Evolutionary conservation across 2,797 vertebrate genomes (phyloP).

Genomic region (Brachyalestes nurse): DNA sequence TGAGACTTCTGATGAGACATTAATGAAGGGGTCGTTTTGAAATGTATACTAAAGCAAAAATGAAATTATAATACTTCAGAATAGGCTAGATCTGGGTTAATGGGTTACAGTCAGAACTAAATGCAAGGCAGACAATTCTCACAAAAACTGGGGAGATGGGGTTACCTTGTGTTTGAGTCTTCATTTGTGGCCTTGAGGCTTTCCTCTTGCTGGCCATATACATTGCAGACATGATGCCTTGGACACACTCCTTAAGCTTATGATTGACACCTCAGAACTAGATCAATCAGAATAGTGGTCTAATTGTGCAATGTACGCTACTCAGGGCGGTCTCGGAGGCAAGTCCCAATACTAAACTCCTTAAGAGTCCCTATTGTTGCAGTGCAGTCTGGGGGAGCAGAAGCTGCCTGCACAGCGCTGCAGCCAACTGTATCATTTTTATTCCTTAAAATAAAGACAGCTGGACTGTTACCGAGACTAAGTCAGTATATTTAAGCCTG

Average conservation of each 20-base stretch:
- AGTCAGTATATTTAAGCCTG: neutral
- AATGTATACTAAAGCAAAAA: no score
- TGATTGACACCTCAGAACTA: conserved; percentile 23
- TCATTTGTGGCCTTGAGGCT: conserved; percentile 53
- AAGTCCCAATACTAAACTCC: neutral
- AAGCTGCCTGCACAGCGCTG: neutral
- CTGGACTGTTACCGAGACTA: neutral
- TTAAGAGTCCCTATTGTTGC: neutral
- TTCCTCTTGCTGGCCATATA: conserved; percentile 57
- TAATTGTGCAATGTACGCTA: neutral
- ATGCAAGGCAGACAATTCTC: neutral
- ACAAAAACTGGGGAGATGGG: neutral
- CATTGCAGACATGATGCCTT: conserved; percentile 45
- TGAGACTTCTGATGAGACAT: conserved; percentile 15
- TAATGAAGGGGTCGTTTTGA: neutral
- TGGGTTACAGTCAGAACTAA: neutral
- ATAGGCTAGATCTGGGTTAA: neutral
- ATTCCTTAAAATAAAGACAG: neutral
- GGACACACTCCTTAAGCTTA: conserved; percentile 42
- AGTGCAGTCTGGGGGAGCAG: neutral
- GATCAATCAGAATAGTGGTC: neutral
- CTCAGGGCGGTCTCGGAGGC: neutral
- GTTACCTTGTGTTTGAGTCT: conserved; percentile 53
- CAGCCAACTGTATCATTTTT: neutral
- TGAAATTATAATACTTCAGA: no score